Evolutionary conservation across 2,888 invertebrate species (phyloP).

Genomic region (Lampropteryx suffumata): DNA sequence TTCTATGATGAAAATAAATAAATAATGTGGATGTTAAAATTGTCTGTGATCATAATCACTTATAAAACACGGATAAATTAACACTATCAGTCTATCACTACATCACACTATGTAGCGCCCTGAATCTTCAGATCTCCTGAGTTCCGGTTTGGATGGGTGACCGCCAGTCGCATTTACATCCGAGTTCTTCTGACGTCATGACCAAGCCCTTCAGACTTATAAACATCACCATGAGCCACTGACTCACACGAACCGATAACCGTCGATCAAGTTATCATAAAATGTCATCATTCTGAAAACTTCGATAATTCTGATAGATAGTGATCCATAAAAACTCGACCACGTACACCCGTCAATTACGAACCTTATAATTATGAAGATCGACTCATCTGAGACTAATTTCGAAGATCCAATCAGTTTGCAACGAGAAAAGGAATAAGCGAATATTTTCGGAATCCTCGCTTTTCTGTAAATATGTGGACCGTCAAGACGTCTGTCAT

Average conservation of each 20-base stretch:
- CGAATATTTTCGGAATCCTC: neutral
- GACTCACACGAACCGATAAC: no score
- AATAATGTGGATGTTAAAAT: no score
- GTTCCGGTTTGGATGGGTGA: no score
- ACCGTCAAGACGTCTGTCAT: neutral
- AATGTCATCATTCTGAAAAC: slow-evolving; percentile 1
- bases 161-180: no score
- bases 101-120: no score
- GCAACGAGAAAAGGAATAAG: slow-evolving; percentile 1
- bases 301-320: neutral
- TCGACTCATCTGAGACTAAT: slow-evolving; percentile 21
- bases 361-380: slow-evolving; percentile 15
- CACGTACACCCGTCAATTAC: slow-evolving; percentile 10
- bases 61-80: no score
- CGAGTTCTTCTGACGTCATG: no score
- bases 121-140: no score
- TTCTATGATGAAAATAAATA: slow-evolving; percentile 1
- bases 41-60: no score
- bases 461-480: neutral
- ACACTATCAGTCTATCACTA: no score
- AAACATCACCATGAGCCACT: no score
- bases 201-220: no score
- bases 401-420: slow-evolving; percentile 26
- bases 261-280: neutral
- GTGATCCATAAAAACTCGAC: slow-evolving; percentile 5